Percentiles rank a stretch among this genome's conserved stretches.
phyloP scores from a whole-genome alignment of 37 sponge, comb jelly and placozoan genomes.

The Geodia barretti region DNA sequence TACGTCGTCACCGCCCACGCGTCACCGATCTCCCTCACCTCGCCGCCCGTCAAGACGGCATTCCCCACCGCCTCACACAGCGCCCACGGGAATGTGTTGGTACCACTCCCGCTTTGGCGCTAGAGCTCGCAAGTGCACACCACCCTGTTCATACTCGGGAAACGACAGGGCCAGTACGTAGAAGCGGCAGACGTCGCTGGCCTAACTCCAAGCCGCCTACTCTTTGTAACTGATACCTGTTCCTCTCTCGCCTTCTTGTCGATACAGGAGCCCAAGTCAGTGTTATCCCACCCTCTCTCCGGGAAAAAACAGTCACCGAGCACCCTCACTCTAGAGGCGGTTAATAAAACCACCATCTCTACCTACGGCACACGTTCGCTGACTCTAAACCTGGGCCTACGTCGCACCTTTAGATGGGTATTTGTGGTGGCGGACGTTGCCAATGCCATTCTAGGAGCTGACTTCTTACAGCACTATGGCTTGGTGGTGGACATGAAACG shows the following conservation, averaged over 20 bases:
- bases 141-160: conserved; percentile 48
- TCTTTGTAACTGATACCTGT: conserved; percentile 39
- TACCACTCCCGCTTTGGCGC: conserved; percentile 51
- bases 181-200: conserved; percentile 54
- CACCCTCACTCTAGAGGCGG: conserved; percentile 17
- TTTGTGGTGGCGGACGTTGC: conserved; percentile 41
- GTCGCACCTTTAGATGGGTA: conserved; percentile 37
- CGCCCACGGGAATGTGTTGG: conserved; percentile 40
- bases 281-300: conserved; percentile 32
- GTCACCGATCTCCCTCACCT: too few species aligned
- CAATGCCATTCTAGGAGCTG: conserved; percentile 36
- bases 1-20: too few species aligned
- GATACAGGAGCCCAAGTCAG: too few species aligned
- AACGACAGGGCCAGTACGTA: conserved; percentile 60
- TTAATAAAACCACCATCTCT: conserved; percentile 26
- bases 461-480: conserved; percentile 39
- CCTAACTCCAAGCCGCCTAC: conserved; percentile 54
- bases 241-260: too few species aligned
- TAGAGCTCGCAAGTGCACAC: conserved; percentile 39
- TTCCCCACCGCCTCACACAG: neutral
- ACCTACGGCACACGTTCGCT: conserved; percentile 18
- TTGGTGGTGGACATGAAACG: conserved; percentile 20
- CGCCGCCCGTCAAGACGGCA: too few species aligned
- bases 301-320: neutral
- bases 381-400: conserved; percentile 46